Base-by-base conservation (phyloP, 64 coral and sea anemone genomes). In the Dendronephthya gigantea region DNA sequence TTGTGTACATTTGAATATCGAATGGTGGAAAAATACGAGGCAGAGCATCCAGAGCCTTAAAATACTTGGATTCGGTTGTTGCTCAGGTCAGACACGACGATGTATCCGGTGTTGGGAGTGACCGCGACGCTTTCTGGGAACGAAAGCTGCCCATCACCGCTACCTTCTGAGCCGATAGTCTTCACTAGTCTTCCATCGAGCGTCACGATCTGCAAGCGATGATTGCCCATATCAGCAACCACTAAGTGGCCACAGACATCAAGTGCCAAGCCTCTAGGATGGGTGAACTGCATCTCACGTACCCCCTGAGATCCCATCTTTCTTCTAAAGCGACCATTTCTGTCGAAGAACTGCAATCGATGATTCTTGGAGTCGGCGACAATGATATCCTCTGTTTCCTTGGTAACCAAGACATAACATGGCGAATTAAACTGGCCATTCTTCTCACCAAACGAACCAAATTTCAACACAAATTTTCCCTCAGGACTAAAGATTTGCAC, bases 121-220 rank as follows among this genome's bases (percentile, higher is more conserved):
- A 98, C 91, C 35, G 95, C 95, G 50, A 93, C 95, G 56, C 95
- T 98, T 74, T 98, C 95, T 84, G 95, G 95, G 85, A 98, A 98
- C 30, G 95, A 98, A 15, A 98, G 50, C 85, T 98, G 95, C 13
- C 95, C 95, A 35, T 98, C 95, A 6, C 95, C 95, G 75, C 90
- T 93, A 7, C 92, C 95, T 66, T 98, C 95, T n/a, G 95, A 86
- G 16, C 95, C 95, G 85, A 93, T 90, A 70, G 93, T 92, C 82
- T 98, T 98, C 2, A 91, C 56, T 35, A 98, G 93, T 35, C 70
- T 59, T 31, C 95, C 95, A 48, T 85, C 88, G 10, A 92, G 83
- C 49, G 92, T 86, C 81, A 98, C 85, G 36, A 98, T 91, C 85
- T 98, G 95, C 1, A 98, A 82, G 17, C 95, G 87, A 41, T 98